These are phyloP conservation scores for Ursus arctos DNA, from an alignment of 2,113 vertebrate genomes.

Conservation along the genomic window DNA sequence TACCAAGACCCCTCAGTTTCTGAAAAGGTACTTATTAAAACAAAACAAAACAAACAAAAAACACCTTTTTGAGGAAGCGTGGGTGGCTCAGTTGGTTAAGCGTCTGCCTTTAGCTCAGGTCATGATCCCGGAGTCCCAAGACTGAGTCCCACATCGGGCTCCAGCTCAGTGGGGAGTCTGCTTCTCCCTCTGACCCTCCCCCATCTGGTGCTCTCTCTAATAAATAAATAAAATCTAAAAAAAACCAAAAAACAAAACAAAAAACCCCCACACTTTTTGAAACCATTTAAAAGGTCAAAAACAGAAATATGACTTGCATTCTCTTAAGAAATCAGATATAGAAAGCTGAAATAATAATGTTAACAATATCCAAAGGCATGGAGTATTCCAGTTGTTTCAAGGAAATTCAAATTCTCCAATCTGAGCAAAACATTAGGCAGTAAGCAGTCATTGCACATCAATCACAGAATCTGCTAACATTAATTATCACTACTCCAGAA, in stretches of 20 bases:
- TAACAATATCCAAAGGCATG: neutral
- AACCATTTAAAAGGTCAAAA: slow-evolving; percentile 40
- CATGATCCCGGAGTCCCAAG: neutral
- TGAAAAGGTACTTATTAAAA: neutral
- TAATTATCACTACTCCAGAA: neutral
- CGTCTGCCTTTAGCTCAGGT: neutral
- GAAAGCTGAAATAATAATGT: neutral
- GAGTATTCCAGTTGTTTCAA: neutral
- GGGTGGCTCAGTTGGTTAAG: neutral
- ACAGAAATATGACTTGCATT: neutral
- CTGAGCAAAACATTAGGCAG: neutral
- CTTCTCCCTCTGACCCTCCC: neutral
- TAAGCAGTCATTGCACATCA: no score
- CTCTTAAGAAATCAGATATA: neutral
- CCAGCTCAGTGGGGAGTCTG: neutral
- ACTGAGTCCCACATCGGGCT: neutral
- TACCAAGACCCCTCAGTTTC: neutral
- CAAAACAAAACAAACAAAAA: neutral
- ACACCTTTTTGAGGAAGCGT: neutral
- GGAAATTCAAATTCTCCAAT: neutral
- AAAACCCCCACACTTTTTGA: neutral
- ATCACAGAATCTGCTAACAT: neutral
- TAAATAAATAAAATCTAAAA: neutral
- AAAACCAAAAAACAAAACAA: neutral
- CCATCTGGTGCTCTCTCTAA: neutral